Evolutionary conservation across 2,797 vertebrate genomes (phyloP).

Genomic region (Poecile montanus): DNA sequence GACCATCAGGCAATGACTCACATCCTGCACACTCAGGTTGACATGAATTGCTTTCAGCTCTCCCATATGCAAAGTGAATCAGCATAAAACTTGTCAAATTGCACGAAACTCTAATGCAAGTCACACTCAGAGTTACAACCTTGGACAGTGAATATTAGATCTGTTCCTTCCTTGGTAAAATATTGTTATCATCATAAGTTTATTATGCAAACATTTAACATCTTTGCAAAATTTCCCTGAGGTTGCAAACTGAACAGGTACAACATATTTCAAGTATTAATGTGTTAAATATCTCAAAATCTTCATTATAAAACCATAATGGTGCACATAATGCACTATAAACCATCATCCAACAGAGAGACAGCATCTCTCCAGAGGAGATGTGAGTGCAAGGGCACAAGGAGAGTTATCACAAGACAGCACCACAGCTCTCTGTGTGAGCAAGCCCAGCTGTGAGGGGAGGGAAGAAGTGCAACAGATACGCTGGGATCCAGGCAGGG

Average conservation of each 20-base stretch:
- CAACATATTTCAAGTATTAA: not conserved
- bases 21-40: conserved; percentile 3
- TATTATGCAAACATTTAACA: not conserved
- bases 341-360: not conserved
- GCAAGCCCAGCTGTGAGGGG: not conserved
- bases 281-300: not conserved
- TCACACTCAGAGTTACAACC: not conserved
- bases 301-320: not conserved
- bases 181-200: not conserved
- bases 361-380: not conserved
- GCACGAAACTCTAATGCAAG: not conserved
- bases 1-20: conserved; percentile 16
- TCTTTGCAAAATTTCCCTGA: not conserved
- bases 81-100: conserved; percentile 12
- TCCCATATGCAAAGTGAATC: not conserved
- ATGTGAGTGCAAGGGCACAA: not conserved
- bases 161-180: not conserved
- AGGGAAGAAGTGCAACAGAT: not conserved
- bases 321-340: not conserved
- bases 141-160: not conserved
- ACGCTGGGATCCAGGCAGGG: not conserved
- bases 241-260: not conserved
- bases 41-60: not conserved
- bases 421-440: not conserved
- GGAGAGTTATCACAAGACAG: not conserved